Evolutionary conservation across 2,888 invertebrate genomes (phyloP), one percentile per base, ranked within the genome.

Genomic region (Agrilus biguttatus): DNA sequence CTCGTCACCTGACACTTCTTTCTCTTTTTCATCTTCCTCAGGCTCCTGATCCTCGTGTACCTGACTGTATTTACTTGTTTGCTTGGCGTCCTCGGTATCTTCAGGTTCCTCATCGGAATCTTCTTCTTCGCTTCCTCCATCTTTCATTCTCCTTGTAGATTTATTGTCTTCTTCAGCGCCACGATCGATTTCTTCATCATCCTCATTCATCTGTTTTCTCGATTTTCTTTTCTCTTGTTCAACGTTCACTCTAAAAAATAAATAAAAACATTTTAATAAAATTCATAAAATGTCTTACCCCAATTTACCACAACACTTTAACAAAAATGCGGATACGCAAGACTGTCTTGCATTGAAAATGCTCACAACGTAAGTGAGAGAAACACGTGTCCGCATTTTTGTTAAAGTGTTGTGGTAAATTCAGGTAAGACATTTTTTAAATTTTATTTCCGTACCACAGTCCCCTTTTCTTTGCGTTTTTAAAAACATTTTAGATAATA

Each of bases 41-140:
- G 66, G 63, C 52, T 72, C 72, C 46, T 72, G 72, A 46, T 71
- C 69, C 45, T 72, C 72, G 37, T 65, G 67, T 35, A 49, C 50
- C 37, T 59, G 50, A 32, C 59, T 47, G 40, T 53, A 57, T 49
- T 60, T 72, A 63, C 50, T 68, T 1, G 54, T 51, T 12, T 53
- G 43, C 69, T 54, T 66, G 48, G 56, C 72, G 65, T 52, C 71
- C 45, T 76, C 76, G 12, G 68, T 67, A 50, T 75, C 77, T 17
- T 75, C 74, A 8, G 69, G 73, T 44, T 84, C 83, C 46, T 78
- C 80, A 48, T 83, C 83, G 0, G 80, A 78, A 49, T 80, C 79
- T 41, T 45, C 42, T 10, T 8, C 28, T 39, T 45, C 42, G 12
- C 8, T 34, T 28, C 43, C 42, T 41, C 41, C 45, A 47, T 41